A percentile compares a stretch with the other conserved stretches of the same genome.
Evolutionary conservation across 92 coral and sea anemone species (phyloP).

Genomic region (Pocillopora meandrina): DNA sequence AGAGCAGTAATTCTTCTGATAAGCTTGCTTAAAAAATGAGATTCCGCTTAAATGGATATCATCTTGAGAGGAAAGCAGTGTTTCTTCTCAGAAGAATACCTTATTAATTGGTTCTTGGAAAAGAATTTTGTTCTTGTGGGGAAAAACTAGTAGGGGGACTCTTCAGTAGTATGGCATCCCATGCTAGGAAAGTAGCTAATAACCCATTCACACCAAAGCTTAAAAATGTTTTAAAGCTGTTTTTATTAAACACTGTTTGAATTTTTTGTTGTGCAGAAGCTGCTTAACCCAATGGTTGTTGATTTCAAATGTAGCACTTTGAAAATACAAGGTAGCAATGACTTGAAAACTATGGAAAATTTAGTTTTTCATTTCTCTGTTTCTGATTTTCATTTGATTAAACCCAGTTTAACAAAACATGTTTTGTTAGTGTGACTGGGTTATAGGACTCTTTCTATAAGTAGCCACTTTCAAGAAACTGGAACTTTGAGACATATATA

Average conservation of each 20-base stretch:
- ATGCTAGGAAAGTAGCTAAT: neutral
- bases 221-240: neutral
- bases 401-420: neutral
- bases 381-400: too few relatives aligned
- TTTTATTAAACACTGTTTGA: neutral
- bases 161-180: neutral
- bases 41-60: too few relatives aligned
- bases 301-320: neutral
- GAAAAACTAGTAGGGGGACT: neutral
- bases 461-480: neutral
- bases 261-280: neutral
- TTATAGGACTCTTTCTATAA: too few relatives aligned
- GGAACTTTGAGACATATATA: neutral
- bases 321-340: too few relatives aligned
- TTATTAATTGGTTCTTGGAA: too few relatives aligned
- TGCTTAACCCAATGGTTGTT: neutral
- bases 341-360: neutral
- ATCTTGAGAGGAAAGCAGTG: too few relatives aligned
- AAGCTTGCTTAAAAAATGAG: too few relatives aligned
- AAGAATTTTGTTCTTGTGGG: too few relatives aligned
- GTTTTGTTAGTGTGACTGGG: neutral
- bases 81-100: too few relatives aligned
- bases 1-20: too few relatives aligned
- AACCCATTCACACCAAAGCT: neutral
- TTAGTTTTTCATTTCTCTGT: neutral